Evolutionary conservation across 1,140 invertebrate species (phyloP), one percentile per base, ranked within the genome.

Genomic region (Drosophila kanapiae): DNA sequence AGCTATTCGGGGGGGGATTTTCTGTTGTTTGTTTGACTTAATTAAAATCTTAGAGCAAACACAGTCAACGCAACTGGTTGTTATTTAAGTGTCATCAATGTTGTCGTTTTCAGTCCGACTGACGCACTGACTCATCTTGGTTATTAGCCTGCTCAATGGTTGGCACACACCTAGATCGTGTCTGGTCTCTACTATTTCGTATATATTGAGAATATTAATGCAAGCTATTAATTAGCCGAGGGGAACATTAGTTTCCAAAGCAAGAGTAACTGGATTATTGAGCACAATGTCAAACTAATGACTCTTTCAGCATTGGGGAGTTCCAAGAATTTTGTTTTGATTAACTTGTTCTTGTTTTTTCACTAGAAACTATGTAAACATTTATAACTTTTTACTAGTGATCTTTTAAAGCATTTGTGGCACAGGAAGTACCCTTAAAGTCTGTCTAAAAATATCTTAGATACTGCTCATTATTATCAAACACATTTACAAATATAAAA

Each of bases 1-100:
- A 27, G 67, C 53, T 48, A 13, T 58, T 10, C 9, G 29, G 16
- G 6, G 11, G 18, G 10, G 10, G 23, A 37, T 42, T 58, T 67
- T 42, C 43, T 45, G 40, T 31, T 49, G 69, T 72, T 72, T 72
- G 67, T 72, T 72, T 72, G 67, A 68, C 63, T 70, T 70, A 70
- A 70, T 70, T 70, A 70, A 70, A 72, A 72, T 60, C 67, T 42
- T 37, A 42, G 53, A 47, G 53, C 48, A 58, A 59, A 59, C 63
- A 47, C 23, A 70, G 63, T n/a, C 63, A 13, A 72, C 53, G 67
- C 69, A 72, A 72, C 69, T 72, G 69, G 69, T 72, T 72, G 67
- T 72, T 72, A 72, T 72, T 72, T 18, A 60, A 72, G 70, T 60
- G 69, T 42, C 68, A 60, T 60, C 67, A 37, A 40, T 43, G 42